phyloP scores from a whole-genome alignment of 2,888 invertebrate species.

The Lamproptera curius region DNA sequence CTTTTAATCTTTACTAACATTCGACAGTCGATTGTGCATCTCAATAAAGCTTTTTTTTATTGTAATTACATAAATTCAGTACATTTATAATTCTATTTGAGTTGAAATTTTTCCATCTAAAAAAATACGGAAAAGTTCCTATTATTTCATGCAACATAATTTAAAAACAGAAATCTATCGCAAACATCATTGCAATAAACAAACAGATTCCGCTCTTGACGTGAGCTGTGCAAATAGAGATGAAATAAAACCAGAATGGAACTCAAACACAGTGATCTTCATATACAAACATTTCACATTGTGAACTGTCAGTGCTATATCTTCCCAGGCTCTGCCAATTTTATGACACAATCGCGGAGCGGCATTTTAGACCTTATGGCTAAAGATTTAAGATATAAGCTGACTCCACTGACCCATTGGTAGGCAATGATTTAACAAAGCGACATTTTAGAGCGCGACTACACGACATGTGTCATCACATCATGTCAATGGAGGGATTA shows the following conservation, averaged over 20 bases:
- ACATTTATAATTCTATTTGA: too few species aligned
- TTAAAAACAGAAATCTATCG: constrained; percentile 25
- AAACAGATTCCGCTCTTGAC: constrained; percentile 52
- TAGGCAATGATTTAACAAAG: constrained; percentile 51
- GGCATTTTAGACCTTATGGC: constrained; percentile 33
- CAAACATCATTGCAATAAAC: constrained; percentile 27
- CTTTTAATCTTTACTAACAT: constrained; percentile 63
- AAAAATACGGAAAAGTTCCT: too few species aligned
- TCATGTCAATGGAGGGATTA: constrained; percentile 77
- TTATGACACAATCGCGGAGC: constrained; percentile 22
- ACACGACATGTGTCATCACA: constrained; percentile 78
- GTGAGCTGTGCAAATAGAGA: constrained; percentile 48
- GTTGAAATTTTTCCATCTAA: too few species aligned
- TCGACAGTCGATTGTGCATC: constrained; percentile 33
- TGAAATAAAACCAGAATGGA: constrained; percentile 47
- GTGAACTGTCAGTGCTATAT: constrained; percentile 55
- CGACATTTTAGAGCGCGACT: constrained; percentile 68
- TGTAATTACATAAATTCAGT: constrained; percentile 4
- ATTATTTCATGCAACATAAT: constrained; percentile 8
- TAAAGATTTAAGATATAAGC: constrained; percentile 32
- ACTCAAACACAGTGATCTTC: constrained; percentile 51
- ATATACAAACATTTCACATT: constrained; percentile 64
- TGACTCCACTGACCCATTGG: constrained; percentile 27
- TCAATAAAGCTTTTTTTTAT: background rate
- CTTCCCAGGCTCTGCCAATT: constrained; percentile 55